Evolutionary conservation across 2,113 vertebrate genomes (phyloP).

Genomic region (Saccopteryx leptura): DNA sequence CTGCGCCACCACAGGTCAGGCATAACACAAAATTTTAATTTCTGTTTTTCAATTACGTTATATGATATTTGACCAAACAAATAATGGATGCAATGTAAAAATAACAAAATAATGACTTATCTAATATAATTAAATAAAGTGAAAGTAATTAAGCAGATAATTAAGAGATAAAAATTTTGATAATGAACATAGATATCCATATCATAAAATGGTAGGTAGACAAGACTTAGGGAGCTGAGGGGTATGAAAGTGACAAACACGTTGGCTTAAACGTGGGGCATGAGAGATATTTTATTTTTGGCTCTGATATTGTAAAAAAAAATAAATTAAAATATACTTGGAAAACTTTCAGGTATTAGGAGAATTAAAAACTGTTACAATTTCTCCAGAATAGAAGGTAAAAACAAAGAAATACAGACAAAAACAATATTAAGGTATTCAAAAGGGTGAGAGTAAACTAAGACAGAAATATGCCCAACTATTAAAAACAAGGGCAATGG

Average conservation of each 20-base stretch:
- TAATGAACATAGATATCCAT: neutral
- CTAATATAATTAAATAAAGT: neutral
- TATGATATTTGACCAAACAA: neutral
- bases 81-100: neutral
- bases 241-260: neutral
- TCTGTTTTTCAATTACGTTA: neutral
- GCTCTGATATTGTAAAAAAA: neutral
- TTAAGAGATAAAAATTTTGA: neutral
- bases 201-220: neutral
- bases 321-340: neutral
- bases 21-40: neutral
- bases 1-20: too few relatives aligned
- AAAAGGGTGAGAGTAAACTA: neutral
- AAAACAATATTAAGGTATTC: neutral
- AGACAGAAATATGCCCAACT: neutral
- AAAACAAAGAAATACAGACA: neutral
- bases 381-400: neutral
- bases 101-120: neutral
- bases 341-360: neutral
- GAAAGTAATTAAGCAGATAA: neutral
- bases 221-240: neutral
- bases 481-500: neutral
- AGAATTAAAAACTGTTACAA: neutral
- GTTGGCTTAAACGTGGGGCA: neutral
- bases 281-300: conserved; percentile 22